Evolutionary conservation across 2,113 vertebrate species (phyloP).

Genomic region (Rhadina sibilatrix): DNA sequence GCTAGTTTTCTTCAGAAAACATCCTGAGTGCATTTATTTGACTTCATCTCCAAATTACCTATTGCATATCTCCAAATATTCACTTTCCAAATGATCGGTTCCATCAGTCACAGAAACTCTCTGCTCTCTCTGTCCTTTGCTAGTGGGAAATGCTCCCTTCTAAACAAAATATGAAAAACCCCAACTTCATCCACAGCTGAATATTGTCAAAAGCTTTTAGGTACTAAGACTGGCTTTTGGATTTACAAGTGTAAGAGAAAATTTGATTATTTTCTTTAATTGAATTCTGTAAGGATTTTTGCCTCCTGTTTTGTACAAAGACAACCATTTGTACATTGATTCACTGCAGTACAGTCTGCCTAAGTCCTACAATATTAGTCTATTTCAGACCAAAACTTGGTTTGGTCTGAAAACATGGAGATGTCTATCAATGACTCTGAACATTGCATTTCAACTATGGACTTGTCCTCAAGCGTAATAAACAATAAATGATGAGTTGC

Average conservation of each 20-base stretch:
- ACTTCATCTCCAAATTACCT: neutral
- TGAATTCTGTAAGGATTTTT: neutral
- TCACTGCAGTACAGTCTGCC: neutral
- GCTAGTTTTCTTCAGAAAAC: neutral
- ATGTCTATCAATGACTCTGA: neutral
- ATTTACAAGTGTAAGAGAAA: neutral
- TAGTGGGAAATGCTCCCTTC: neutral
- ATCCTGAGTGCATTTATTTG: neutral
- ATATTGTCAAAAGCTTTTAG: neutral
- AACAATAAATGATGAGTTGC: neutral
- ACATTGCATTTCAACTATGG: neutral
- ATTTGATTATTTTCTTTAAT: neutral
- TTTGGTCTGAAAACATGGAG: no score
- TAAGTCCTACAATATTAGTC: neutral
- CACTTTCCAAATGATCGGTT: neutral
- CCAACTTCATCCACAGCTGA: rapidly evolving
- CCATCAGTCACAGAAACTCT: neutral
- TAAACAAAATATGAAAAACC: neutral
- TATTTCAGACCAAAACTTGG: neutral
- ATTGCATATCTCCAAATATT: neutral
- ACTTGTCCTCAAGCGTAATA: neutral
- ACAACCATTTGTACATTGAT: neutral
- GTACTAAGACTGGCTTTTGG: neutral
- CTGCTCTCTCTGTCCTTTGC: neutral
- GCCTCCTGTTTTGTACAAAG: neutral